phyloP scores from a whole-genome alignment of 2,113 vertebrate species.

The Hippocampus abdominalis region DNA sequence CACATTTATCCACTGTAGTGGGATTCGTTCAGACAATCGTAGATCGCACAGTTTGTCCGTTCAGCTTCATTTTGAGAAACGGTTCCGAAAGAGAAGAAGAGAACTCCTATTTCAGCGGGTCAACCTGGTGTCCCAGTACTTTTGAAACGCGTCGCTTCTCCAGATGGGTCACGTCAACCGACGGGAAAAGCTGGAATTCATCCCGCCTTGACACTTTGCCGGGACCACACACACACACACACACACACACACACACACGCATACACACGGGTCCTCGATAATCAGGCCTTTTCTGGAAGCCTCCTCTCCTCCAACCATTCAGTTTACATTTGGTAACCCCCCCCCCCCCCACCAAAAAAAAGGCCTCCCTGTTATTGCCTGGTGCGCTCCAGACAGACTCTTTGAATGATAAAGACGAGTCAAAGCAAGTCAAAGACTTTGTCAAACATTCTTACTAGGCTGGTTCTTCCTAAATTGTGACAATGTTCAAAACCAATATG shows the following conservation, averaged over 20 bases:
- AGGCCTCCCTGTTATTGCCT: constrained; percentile 17
- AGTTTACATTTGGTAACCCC: constrained; percentile 22
- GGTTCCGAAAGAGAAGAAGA: background rate
- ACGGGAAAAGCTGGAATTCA: constrained; percentile 42
- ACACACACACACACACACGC: constrained; percentile 17
- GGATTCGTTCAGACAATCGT: background rate
- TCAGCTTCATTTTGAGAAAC: background rate
- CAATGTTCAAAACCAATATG: background rate
- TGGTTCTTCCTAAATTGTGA: background rate
- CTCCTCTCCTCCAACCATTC: constrained; percentile 12
- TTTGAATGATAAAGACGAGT: background rate
- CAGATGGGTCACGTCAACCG: constrained; percentile 52
- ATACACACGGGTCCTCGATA: constrained; percentile 11
- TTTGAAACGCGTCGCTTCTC: constrained; percentile 1
- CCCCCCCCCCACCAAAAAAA: background rate
- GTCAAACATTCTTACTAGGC: background rate
- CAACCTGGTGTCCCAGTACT: background rate
- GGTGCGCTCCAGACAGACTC: constrained; percentile 17
- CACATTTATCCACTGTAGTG: background rate
- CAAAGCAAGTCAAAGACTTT: background rate
- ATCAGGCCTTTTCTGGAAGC: constrained; percentile 32
- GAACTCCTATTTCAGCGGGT: background rate
- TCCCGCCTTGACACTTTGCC: constrained; percentile 31
- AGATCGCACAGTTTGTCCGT: background rate
- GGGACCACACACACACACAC: constrained; percentile 41